Evolutionary conservation across 2,113 vertebrate species (phyloP).

Genomic region (Limanda limanda): DNA sequence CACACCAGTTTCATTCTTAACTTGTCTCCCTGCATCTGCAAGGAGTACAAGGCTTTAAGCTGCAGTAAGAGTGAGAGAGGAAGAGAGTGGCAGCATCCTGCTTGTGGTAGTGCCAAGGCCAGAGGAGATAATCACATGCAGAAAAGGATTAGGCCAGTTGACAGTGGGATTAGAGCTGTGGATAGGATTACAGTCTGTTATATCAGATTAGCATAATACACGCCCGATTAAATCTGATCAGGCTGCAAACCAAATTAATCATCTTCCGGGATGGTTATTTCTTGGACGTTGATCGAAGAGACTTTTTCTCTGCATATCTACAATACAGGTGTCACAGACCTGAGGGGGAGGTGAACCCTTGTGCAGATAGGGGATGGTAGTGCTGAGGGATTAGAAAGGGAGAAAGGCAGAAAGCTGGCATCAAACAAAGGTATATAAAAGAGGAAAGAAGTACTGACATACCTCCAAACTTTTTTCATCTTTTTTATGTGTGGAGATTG

Average conservation of each 20-base stretch:
- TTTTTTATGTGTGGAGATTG: constrained; percentile 24
- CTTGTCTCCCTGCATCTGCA: neutral
- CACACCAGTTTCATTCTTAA: constrained; percentile 3
- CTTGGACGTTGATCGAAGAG: constrained; percentile 1
- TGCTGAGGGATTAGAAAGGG: neutral
- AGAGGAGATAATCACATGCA: constrained; percentile 66
- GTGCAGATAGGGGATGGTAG: neutral
- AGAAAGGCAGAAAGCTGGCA: constrained; percentile 19
- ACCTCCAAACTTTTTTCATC: constrained; percentile 23
- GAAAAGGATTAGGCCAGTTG: constrained; percentile 76
- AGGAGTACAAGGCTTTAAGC: neutral
- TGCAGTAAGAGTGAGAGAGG: constrained; percentile 6
- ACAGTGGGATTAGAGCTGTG: constrained; percentile 73
- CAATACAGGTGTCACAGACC: constrained; percentile 15
- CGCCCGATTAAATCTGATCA: constrained; percentile 68
- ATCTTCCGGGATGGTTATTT: constrained; percentile 23
- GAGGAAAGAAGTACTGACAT: constrained; percentile 20
- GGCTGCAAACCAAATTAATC: constrained; percentile 57
- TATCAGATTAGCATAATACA: constrained; percentile 71
- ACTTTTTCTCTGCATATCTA: neutral
- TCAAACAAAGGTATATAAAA: constrained; percentile 29
- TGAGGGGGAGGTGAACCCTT: constrained; percentile 7
- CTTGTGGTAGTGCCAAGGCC: constrained; percentile 44
- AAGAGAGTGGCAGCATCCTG: constrained; percentile 30
- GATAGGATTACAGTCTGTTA: constrained; percentile 71